phyloP scores from a whole-genome alignment of 2,797 vertebrate species.

The Xiphophorus birchmanni region DNA sequence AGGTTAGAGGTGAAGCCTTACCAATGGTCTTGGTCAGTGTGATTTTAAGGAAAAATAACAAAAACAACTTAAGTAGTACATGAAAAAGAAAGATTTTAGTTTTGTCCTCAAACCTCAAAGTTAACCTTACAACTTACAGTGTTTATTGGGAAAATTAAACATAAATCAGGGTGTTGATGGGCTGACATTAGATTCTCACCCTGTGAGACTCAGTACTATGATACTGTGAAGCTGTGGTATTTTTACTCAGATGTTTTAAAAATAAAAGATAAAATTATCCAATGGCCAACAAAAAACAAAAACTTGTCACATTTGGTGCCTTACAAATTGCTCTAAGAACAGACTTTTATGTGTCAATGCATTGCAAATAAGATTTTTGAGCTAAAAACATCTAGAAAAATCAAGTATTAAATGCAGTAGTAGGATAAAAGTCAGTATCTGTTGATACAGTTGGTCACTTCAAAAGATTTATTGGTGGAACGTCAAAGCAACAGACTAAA shows the following conservation, averaged over 20 bases:
- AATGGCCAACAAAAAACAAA: neutral
- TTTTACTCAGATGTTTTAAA: neutral
- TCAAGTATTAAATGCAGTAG: neutral
- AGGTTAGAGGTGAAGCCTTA: neutral
- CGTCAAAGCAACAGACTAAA: neutral
- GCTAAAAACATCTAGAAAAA: neutral
- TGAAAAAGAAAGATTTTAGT: neutral
- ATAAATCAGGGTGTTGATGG: neutral
- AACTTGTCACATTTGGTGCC: neutral
- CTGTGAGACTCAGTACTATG: neutral
- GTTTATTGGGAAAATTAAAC: neutral
- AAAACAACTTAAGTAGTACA: neutral
- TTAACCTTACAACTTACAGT: neutral
- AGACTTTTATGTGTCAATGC: neutral
- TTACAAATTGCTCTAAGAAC: neutral
- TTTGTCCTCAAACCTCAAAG: neutral
- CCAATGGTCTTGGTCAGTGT: neutral
- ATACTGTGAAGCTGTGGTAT: neutral
- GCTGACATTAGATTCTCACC: neutral
- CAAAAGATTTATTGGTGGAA: neutral
- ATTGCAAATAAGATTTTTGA: neutral
- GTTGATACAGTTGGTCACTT: neutral
- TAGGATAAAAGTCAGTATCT: neutral
- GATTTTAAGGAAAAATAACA: neutral
- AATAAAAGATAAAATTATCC: neutral